Evolutionary conservation across 2,113 vertebrate genomes (phyloP).

Genomic region (Saccopteryx bilineata): DNA sequence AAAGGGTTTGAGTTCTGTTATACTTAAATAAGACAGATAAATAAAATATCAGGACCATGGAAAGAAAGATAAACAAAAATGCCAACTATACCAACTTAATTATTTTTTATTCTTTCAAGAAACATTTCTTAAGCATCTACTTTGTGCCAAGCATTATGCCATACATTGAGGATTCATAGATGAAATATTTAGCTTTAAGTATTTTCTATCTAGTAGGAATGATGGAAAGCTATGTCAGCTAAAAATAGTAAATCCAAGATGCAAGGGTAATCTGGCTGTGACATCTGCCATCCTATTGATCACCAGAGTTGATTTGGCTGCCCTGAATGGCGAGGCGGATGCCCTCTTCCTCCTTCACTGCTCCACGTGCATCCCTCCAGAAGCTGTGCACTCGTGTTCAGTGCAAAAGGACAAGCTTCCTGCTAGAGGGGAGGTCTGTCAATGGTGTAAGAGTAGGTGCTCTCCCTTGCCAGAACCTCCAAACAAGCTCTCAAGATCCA

Average conservation of each 20-base stretch:
- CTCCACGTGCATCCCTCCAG: too few species aligned
- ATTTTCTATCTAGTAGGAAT: background rate
- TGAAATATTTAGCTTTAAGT: background rate
- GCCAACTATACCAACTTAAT: background rate
- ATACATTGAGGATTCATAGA: background rate
- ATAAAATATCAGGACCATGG: background rate
- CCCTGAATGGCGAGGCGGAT: too few species aligned
- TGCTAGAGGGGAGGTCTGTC: too few species aligned
- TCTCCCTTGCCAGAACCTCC: too few species aligned
- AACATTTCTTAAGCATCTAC: background rate
- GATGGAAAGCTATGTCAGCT: background rate
- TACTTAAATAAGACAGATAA: constrained; percentile 1
- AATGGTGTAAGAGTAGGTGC: too few species aligned
- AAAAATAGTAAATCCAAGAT: background rate
- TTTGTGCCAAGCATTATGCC: background rate
- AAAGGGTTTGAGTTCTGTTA: background rate
- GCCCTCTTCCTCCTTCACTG: too few species aligned
- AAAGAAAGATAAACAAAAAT: background rate
- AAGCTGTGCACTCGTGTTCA: too few species aligned
- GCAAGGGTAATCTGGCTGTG: too few species aligned
- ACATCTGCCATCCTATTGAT: too few species aligned
- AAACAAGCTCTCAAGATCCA: too few species aligned
- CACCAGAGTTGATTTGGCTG: too few species aligned
- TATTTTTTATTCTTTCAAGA: background rate
- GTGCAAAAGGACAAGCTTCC: too few species aligned